Evolutionary conservation across 2,888 invertebrate genomes (phyloP), one percentile per base, ranked within the genome.

Genomic region (Agrilus mali): DNA sequence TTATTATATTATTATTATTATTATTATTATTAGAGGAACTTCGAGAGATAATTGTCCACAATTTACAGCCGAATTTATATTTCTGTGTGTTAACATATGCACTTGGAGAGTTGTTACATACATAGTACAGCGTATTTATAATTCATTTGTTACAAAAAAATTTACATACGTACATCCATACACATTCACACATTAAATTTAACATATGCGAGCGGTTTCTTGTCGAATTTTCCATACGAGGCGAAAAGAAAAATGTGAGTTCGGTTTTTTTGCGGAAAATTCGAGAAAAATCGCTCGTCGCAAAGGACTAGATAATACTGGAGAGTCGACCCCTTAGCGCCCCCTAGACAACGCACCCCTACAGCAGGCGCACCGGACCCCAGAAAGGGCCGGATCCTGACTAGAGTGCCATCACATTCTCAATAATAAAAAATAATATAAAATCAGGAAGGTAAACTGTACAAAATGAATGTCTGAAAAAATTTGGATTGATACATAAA

Each of bases 241-340:
- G 10, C 8, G 27, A 27, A 10, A 27, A 10, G 8, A 10, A 27
- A 27, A 20, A 20, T 20, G 17, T 17, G 20, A 20, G 20, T 20
- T 17, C 17, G 2, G 2, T 17, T 17, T 20, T 20, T 27, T 27
- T 8, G 27, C 27, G 27, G 27, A 27, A 8, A 27, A 27, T 27
- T 27, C 27, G 10, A 27, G 27, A 27, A 27, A 27, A 27, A 27
- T 3, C 50, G 52, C 53, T 58, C 59, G 60, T 54, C 53, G 57
- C 59, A 60, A 73, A 74, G 73, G 76, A 77, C 76, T 76, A 77
- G 77, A 76, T 76, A 77, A 77, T 77, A 77, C 77, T 77, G 76
- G 75, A 72, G 70, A 72, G 72, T 63, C 61, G 58, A 54, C 55
- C 56, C 57, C 60, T 56, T 27, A 58, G 77, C 77, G 77, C 78